Conservation (phyloP, 1,140 invertebrate genomes). For the Drosophila rhopaloa region DNA sequence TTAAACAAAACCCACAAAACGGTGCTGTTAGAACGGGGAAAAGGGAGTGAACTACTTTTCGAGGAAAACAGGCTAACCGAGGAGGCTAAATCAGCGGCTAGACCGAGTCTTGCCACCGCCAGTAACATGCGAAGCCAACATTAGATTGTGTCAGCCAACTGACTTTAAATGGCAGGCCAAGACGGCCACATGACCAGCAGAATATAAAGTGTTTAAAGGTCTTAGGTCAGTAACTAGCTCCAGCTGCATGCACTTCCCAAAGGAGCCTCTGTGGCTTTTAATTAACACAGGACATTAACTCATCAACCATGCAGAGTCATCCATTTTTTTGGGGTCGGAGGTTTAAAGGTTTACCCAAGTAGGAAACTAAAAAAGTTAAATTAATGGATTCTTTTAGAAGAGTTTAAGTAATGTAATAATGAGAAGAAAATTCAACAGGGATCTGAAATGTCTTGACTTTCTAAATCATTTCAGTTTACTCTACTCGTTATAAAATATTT, state of each 20-base stretch:
- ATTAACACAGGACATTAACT: conserved; percentile 29
- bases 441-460: not conserved
- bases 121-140: conserved; percentile 52
- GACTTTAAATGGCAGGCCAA: conserved; percentile 43
- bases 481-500: too few species aligned
- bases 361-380: conserved; percentile 1
- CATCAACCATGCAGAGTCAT: conserved; percentile 2
- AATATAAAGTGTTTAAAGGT: conserved; percentile 28
- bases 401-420: not conserved
- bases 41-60: conserved; percentile 15
- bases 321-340: not conserved
- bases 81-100: conserved; percentile 29
- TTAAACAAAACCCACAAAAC: conserved; percentile 29
- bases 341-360: not conserved
- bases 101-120: conserved; percentile 29
- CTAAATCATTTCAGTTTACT: not conserved
- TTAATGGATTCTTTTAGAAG: conserved; percentile 9
- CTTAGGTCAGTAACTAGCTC: conserved; percentile 23
- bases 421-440: not conserved
- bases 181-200: conserved; percentile 43
- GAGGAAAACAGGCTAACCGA: not conserved
- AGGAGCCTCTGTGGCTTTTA: conserved; percentile 20
- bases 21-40: not conserved
- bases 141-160: conserved; percentile 50
- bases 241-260: conserved; percentile 19